Base-by-base conservation (phyloP, 2,113 vertebrate species). In the Hemibagrus wyckioides region DNA sequence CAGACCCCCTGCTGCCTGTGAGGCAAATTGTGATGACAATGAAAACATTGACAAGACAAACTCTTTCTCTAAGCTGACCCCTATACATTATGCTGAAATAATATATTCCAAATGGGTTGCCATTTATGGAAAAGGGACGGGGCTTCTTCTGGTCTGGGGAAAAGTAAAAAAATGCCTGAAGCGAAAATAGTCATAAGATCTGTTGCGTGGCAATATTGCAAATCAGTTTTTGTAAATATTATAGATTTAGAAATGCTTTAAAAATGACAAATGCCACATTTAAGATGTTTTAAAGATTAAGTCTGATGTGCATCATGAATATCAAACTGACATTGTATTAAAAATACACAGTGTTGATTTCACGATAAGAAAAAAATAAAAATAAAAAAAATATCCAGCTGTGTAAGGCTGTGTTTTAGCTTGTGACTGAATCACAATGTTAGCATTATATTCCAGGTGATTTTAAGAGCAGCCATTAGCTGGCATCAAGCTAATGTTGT, bases 301-400 rank as follows among this genome's bases (percentile, higher is more conserved):
- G 17, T 11, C 65, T 67, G 63, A 2, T 30, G 3, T 33, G 50
- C n/a, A 36, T 21, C 6, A 80, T 30, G 25, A 8, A 28, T 61
- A 15, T 14, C 10, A 65, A 77, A n/a, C 41, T 84, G n/a, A 67
- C 6, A 25, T 6, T 67, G 30, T 33, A 30, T 67, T 67, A 33
- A 14, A 30, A 67, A 33, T 67, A 14, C 57, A 59, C 30, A 30
- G 61, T n/a, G n/a, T n/a, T n/a, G n/a, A n/a, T n/a, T n/a, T n/a
- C n/a, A n/a, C n/a, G n/a, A n/a, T n/a, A n/a, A n/a, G n/a, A n/a
- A n/a, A n/a, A n/a, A n/a, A n/a, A n/a, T n/a, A n/a, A n/a, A n/a
- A n/a, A n/a, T n/a, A n/a, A n/a, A n/a, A n/a, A n/a, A 28, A 33
- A 41, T 82, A 69, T 88, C 63, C 73, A 52, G 36, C n/a, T n/a